Evolutionary conservation across 2,888 invertebrate genomes (phyloP).

Genomic region (Meta bourneti): DNA sequence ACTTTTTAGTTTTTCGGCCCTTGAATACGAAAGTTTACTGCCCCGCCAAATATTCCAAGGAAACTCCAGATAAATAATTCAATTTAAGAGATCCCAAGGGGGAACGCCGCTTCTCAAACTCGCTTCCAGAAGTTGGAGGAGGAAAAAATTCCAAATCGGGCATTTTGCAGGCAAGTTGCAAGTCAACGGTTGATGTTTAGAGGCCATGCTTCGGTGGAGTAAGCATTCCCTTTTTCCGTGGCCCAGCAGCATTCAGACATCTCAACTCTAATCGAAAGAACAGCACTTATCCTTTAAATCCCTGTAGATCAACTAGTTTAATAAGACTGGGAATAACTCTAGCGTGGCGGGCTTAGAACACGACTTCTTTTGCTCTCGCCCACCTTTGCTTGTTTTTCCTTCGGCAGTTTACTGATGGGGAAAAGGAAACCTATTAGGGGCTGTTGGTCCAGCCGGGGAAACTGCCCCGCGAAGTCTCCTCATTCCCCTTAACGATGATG

Average conservation of each 20-base stretch:
- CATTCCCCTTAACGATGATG: constrained; percentile 29
- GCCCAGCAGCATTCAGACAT: not conserved
- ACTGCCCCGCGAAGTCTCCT: not conserved
- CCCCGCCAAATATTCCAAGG: not conserved
- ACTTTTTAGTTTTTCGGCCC: not conserved
- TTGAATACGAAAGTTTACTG: not conserved
- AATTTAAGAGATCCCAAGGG: not conserved
- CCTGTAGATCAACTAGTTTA: constrained; percentile 40
- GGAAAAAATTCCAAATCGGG: not conserved
- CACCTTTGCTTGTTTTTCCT: constrained; percentile 11
- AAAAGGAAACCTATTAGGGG: constrained; percentile 6
- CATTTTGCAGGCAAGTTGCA: not conserved
- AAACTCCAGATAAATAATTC: not conserved
- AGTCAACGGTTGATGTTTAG: not conserved
- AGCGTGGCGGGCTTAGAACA: not conserved
- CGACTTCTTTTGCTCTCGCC: not conserved
- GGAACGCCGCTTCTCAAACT: not conserved
- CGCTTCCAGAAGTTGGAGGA: not conserved
- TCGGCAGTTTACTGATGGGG: not conserved
- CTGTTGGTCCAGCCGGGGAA: not conserved
- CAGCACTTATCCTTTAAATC: constrained; percentile 42
- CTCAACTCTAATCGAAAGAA: constrained; percentile 17
- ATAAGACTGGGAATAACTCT: constrained; percentile 31
- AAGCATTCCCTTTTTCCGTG: not conserved
- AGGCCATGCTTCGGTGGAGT: not conserved